Evolutionary conservation across 1,140 invertebrate species (phyloP), one percentile per base, ranked within the genome.

Genomic region (Drosophila asahinai): DNA sequence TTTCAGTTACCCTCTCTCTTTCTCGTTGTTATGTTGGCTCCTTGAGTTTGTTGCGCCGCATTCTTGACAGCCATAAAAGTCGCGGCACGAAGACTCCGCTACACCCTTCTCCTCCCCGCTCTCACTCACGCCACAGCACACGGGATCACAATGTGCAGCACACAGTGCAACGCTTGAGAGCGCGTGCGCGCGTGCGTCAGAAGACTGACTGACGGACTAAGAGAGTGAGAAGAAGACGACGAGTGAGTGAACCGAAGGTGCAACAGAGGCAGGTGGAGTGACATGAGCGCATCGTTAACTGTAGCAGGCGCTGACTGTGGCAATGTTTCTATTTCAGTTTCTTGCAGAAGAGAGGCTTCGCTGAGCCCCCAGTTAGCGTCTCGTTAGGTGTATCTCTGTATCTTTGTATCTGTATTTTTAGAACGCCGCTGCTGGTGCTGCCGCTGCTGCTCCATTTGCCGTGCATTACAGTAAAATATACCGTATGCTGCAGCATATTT

Each of bases 381-480:
- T 86, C 71, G 71, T 73, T 73, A 73, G 52, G 51, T 57, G 70
- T 42, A 38, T 68, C 17, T 65, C 8, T 14, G 65, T 54, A 54
- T 54, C 52, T 51, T 45, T 77, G 73, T 66, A 27, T 43, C 38
- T 55, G 55, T 77, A 86, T 75, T 86, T 86, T 86, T 70, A 86
- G 83, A 86, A 68, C 75, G 67, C 51, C 57, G 58, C 57, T 54
- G 65, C 38, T 47, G 22, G 22, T 3, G 74, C 22, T 65, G 52
- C 38, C 60, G 72, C 73, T 78, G 49, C 36, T 82, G 72, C 73
- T 78, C 76, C 77, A 80, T 51, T 80, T 79, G 59, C 71, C 33
- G 63, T 61, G 71, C 71, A 84, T 86, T 86, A 86, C 80, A 83
- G 83, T 86, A 83, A 86, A 73, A 86, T 86, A 86, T 86, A 86